Evolutionary conservation across 2,113 vertebrate genomes (phyloP).

Genomic region (Pterocles gutturalis): DNA sequence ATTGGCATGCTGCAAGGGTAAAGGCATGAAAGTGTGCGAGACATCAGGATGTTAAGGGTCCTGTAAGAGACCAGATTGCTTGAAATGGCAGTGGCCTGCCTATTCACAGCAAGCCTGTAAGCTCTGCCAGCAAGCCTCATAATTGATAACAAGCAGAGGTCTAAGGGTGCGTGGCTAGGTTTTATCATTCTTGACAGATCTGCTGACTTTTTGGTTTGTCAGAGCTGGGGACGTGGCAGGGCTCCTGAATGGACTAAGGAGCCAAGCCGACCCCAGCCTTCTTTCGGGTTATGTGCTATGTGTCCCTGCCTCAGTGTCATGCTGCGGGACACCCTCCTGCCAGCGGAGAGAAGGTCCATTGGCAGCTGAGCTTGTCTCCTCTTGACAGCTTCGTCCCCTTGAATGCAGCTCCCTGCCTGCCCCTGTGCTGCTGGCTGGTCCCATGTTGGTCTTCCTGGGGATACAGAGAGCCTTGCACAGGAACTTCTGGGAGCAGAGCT

Average conservation of each 20-base stretch:
- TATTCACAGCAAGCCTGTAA: background rate
- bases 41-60: rapidly evolving
- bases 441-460: background rate
- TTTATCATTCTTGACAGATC: conserved; percentile 26
- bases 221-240: background rate
- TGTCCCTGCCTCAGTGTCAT: background rate
- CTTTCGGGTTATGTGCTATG: rapidly evolving
- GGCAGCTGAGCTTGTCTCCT: background rate
- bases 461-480: background rate
- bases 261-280: background rate
- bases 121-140: background rate
- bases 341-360: background rate
- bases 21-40: background rate
- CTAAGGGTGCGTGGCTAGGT: background rate
- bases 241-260: background rate
- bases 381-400: background rate
- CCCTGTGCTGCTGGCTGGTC: background rate
- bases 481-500: background rate
- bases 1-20: background rate
- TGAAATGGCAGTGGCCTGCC: background rate
- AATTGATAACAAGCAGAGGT: background rate
- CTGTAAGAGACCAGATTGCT: background rate
- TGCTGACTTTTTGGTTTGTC: conserved; percentile 13
- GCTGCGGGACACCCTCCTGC: background rate
- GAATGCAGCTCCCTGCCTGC: background rate